Percentiles rank a stretch among this genome's conserved stretches.
Conservation (phyloP, 2,888 invertebrate genomes). For the Drosophila maculinotata region DNA sequence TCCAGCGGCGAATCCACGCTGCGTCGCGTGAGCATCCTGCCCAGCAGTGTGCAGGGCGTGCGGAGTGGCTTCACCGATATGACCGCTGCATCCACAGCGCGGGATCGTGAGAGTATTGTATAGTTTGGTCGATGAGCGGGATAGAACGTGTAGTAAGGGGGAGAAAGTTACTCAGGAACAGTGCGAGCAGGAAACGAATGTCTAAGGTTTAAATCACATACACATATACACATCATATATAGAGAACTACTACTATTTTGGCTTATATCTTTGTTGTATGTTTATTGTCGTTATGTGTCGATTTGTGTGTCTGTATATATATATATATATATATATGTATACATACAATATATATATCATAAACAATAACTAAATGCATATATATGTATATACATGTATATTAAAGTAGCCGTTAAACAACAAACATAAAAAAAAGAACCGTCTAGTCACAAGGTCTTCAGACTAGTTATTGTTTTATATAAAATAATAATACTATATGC, state of each 20-base stretch:
- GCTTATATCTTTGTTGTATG: conserved; percentile 73
- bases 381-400: conserved; percentile 19
- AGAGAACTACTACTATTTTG: conserved; percentile 38
- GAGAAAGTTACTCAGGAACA: conserved; percentile 74
- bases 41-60: conserved; percentile 81
- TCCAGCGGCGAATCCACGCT: conserved; percentile 84
- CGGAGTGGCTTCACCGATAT: conserved; percentile 82
- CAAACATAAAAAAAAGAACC: conserved; percentile 55
- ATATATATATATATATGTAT: conserved; percentile 20
- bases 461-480: conserved; percentile 83
- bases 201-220: conserved; percentile 34
- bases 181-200: conserved; percentile 74
- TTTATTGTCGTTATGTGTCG: conserved; percentile 58
- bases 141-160: no score
- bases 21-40: conserved; percentile 82
- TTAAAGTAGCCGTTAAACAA: conserved; percentile 46
- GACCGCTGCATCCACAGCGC: conserved; percentile 70
- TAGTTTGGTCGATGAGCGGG: conserved; percentile 48
- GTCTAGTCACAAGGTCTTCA: conserved; percentile 83
- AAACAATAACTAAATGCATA: conserved; percentile 51
- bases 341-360: conserved; percentile 20
- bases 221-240: conserved; percentile 26
- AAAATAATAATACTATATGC: conserved; percentile 58
- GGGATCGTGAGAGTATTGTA: conserved; percentile 85
- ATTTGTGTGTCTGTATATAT: conserved; percentile 55